A percentile compares a stretch with the other conserved stretches of the same genome.
Evolutionary conservation across 2,888 invertebrate species (phyloP).

Genomic region (Myopa tessellatipennis): DNA sequence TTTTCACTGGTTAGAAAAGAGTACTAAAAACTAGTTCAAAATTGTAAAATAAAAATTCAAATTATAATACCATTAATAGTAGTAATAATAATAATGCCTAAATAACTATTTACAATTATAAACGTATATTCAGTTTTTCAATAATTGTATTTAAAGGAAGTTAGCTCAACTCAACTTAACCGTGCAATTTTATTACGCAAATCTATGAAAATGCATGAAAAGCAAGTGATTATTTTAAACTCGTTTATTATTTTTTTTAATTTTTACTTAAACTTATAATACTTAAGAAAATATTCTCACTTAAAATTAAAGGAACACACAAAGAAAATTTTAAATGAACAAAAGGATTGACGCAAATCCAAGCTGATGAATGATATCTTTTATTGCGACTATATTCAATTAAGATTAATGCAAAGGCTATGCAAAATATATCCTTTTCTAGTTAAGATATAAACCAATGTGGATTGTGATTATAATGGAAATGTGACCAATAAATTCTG

Average conservation of each 20-base stretch:
- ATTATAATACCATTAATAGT: background rate
- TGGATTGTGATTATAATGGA: slow-evolving; percentile 66
- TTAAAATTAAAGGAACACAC: too few species aligned
- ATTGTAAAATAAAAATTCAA: slow-evolving; percentile 1
- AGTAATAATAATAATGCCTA: slow-evolving; percentile 1
- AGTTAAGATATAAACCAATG: slow-evolving; percentile 59
- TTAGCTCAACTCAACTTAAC: background rate
- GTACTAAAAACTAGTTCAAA: background rate
- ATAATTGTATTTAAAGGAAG: too few species aligned
- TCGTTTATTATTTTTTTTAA: too few species aligned
- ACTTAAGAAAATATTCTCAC: too few species aligned
- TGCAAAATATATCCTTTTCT: slow-evolving; percentile 9
- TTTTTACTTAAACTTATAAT: too few species aligned
- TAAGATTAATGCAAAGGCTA: too few species aligned
- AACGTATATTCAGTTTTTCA: background rate
- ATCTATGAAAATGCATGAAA: background rate
- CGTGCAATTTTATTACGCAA: slow-evolving; percentile 25
- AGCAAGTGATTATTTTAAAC: too few species aligned
- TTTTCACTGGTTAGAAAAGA: slow-evolving; percentile 2
- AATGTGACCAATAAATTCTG: slow-evolving; percentile 51
- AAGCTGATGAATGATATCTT: too few species aligned
- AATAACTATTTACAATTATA: background rate
- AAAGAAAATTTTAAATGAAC: too few species aligned
- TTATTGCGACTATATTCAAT: too few species aligned
- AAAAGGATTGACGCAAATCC: too few species aligned